phyloP scores from a whole-genome alignment of 2,113 vertebrate species.

The Phyllostomus hastatus region DNA sequence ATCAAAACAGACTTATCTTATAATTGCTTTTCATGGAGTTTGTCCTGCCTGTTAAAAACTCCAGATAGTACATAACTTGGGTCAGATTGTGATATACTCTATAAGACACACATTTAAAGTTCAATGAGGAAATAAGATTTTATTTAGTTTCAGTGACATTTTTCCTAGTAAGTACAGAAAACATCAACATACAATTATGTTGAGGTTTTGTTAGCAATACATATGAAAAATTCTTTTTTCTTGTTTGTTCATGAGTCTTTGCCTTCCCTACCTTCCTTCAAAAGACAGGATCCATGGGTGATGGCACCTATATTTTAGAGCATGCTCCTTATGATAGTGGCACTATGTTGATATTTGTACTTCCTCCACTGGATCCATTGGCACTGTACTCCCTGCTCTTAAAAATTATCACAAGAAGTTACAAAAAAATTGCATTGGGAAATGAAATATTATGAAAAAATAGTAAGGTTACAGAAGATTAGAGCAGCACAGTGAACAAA shows the following conservation, averaged over 20 bases:
- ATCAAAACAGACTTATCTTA: neutral
- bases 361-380: neutral
- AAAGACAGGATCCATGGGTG: neutral
- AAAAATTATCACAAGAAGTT: neutral
- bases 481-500: neutral
- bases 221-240: neutral
- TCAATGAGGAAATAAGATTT: neutral
- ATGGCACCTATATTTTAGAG: neutral
- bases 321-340: neutral
- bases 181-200: neutral
- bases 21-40: neutral
- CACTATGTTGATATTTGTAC: neutral
- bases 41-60: neutral
- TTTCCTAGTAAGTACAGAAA: neutral
- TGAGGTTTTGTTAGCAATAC: neutral
- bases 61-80: neutral
- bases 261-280: neutral
- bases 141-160: neutral
- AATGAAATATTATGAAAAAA: neutral
- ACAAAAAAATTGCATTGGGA: neutral
- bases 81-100: neutral
- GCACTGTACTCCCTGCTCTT: neutral
- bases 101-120: neutral
- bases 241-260: neutral
- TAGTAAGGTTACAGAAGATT: neutral